Percentiles rank a stretch among this genome's conserved stretches.
phyloP scores from a whole-genome alignment of 2,797 vertebrate genomes.

The Chiloscyllium punctatum region DNA sequence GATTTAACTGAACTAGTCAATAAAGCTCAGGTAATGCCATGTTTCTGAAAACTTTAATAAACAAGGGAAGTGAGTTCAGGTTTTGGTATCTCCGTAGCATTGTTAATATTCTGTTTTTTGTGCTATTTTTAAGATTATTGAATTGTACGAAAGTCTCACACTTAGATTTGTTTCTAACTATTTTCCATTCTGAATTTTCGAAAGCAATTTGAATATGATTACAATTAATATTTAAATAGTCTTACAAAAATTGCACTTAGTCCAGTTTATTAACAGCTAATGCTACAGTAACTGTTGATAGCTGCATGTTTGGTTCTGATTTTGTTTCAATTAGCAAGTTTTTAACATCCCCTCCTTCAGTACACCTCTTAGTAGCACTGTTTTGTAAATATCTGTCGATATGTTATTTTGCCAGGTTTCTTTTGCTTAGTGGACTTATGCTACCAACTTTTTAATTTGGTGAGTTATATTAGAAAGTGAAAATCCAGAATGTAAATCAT shows the following conservation, averaged over 20 bases:
- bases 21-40: background rate
- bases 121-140: background rate
- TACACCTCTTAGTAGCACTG: background rate
- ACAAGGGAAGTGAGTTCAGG: background rate
- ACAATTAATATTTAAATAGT: conserved; percentile 19
- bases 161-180: background rate
- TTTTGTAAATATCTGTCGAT: background rate
- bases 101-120: background rate
- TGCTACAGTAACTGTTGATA: background rate
- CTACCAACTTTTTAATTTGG: background rate
- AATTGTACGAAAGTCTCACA: background rate
- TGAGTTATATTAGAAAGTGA: background rate
- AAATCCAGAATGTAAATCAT: conserved; percentile 10
- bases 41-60: background rate
- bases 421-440: background rate
- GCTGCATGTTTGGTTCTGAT: conserved; percentile 10
- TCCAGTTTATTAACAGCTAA: conserved; percentile 8
- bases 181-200: conserved; percentile 11
- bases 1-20: background rate
- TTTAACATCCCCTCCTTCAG: background rate
- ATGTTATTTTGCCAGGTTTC: conserved; percentile 16
- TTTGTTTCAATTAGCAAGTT: conserved; percentile 24
- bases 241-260: background rate
- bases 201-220: background rate
- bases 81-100: background rate